These are phyloP conservation scores for Cotesia chilonis DNA, from an alignment of 1,140 invertebrate species.

Conservation along the genomic window DNA sequence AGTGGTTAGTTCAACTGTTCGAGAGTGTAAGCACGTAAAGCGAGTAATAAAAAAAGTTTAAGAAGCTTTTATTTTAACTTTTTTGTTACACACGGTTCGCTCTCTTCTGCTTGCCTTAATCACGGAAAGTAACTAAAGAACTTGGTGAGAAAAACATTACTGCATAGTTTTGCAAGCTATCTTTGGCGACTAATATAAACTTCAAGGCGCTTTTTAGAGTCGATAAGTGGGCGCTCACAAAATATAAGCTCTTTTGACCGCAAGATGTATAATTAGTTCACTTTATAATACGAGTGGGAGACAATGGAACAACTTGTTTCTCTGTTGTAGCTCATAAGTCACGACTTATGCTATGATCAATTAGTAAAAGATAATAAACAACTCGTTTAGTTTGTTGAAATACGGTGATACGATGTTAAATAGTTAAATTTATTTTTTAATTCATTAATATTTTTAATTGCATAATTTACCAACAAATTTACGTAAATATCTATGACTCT, in stretches of 20 bases:
- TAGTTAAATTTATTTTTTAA: no score
- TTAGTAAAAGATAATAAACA: no score
- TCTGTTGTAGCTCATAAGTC: no score
- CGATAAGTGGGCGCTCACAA: slow-evolving; percentile 43
- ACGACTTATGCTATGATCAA: no score
- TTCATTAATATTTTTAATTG: no score
- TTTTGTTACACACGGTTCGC: neutral
- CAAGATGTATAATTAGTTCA: slow-evolving; percentile 60
- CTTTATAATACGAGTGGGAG: slow-evolving; percentile 39
- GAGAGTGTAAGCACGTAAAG: neutral
- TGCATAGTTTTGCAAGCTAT: slow-evolving; percentile 47
- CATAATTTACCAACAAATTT: no score
- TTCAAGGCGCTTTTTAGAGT: slow-evolving; percentile 44
- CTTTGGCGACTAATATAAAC: slow-evolving; percentile 62
- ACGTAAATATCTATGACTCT: no score
- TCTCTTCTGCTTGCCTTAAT: neutral
- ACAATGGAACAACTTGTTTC: slow-evolving; percentile 11
- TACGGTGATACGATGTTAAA: no score
- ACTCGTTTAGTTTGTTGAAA: no score
- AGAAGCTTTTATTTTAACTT: slow-evolving; percentile 4
- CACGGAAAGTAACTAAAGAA: slow-evolving; percentile 6
- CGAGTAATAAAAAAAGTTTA: slow-evolving; percentile 8
- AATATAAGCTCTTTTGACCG: slow-evolving; percentile 12
- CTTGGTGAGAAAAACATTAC: slow-evolving; percentile 43
- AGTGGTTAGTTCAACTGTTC: neutral